Base-by-base conservation (phyloP, 2,888 invertebrate species). In the Agonum fuliginosum region DNA sequence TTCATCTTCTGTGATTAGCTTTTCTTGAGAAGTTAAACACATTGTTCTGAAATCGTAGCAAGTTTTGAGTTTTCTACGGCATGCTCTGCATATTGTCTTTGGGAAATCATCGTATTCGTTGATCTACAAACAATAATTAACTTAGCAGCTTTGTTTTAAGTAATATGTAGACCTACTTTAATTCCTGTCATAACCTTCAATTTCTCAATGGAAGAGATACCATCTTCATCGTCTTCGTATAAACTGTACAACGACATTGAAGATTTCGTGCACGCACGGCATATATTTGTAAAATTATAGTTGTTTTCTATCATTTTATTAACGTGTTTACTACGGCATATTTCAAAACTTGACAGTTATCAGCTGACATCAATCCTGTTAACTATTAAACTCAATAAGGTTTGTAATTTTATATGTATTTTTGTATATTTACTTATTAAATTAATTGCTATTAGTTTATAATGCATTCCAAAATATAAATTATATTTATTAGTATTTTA, bases 151-250 rank as follows among this genome's bases (percentile, higher is more conserved):
- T 70, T 22, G 20, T 19, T 69, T 41, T 5, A 37, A 12, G 14
- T 22, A 43, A 69, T 3, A 69, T 41, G 19, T 37, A 41, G n/a
- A 20, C 54, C 6, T 58, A 72, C 72, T 20, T 54, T 37, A 1
- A 72, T 20, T 8, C 58, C 72, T 14, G 34, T 58, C n/a, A 72
- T 37, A 34, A 19, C 17, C 22, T 58, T 54, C 4, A 72, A 37
- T 58, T 72, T 72, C 8, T 72, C 58, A 20, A 54, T 12, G 4
- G 30, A 72, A 4, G 72, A 41, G 5, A 72, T 22, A n/a, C 72
- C 72, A 54, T 72, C 72, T 22, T 34, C 12, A 54, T 72, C 72
- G 4, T 37, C 37, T 12, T 72, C 72, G 10, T 72, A 72, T 12
- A 72, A 12, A 72, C 37, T 72, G 20, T 19, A 72, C 24, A 72